Conservation (phyloP, 2,888 invertebrate genomes). For the Dilophus febrilis region DNA sequence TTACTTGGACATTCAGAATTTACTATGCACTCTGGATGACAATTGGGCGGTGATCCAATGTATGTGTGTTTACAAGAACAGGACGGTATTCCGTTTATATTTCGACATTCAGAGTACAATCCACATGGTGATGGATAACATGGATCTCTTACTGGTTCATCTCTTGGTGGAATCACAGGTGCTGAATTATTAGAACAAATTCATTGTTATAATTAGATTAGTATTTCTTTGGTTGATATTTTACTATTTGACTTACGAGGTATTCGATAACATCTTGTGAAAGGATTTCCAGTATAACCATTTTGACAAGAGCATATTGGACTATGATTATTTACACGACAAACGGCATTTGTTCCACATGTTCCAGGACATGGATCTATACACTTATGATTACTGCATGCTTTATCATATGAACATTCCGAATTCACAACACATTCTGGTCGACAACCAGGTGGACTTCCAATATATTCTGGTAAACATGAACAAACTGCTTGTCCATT, state of each 20-base stretch:
- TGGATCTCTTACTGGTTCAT: slow-evolving; percentile 18
- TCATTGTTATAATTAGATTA: neutral
- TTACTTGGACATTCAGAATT: slow-evolving; percentile 53
- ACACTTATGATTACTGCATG: slow-evolving; percentile 65
- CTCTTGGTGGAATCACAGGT: slow-evolving; percentile 14
- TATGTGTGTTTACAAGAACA: slow-evolving; percentile 55
- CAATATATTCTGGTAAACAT: slow-evolving; percentile 46
- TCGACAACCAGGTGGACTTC: slow-evolving; percentile 51
- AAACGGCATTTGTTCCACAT: slow-evolving; percentile 58
- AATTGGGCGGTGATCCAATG: slow-evolving; percentile 54
- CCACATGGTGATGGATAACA: slow-evolving; percentile 62
- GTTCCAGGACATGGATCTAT: slow-evolving; percentile 65
- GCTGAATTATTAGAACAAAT: slow-evolving; percentile 8
- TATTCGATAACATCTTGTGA: slow-evolving; percentile 35
- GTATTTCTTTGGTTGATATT: slow-evolving; percentile 20
- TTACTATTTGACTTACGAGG: slow-evolving; percentile 35
- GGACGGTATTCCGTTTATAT: slow-evolving; percentile 34
- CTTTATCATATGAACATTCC: slow-evolving; percentile 51
- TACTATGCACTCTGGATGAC: slow-evolving; percentile 59
- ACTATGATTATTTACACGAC: slow-evolving; percentile 52
- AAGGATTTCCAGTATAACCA: slow-evolving; percentile 49
- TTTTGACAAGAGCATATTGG: slow-evolving; percentile 51
- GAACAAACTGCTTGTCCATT: slow-evolving; percentile 55
- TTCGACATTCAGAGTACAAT: slow-evolving; percentile 48
- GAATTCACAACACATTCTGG: slow-evolving; percentile 53